These are phyloP conservation scores for Sinopyrophorus schimmeli DNA, from an alignment of 2,888 invertebrate genomes.

Conservation along the genomic window DNA sequence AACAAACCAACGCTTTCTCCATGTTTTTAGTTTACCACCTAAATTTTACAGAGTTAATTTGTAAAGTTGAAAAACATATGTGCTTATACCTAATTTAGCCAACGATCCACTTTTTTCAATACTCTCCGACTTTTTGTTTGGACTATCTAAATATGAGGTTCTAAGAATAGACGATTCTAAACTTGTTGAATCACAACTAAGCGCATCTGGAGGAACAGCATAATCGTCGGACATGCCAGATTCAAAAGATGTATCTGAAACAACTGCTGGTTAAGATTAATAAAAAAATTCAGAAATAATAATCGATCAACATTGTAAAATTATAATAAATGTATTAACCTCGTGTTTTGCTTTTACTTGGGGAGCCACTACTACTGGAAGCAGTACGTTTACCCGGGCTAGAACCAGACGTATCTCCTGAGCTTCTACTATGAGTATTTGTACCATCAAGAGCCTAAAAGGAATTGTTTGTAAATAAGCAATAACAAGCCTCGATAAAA, in stretches of 20 bases:
- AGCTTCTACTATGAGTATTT: slow-evolving; percentile 79
- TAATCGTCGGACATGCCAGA: slow-evolving; percentile 96
- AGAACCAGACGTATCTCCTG: slow-evolving; percentile 82
- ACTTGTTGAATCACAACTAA: slow-evolving; percentile 77
- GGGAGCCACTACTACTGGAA: slow-evolving; percentile 75
- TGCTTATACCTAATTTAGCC: slow-evolving; percentile 55
- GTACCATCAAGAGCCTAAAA: slow-evolving; percentile 52
- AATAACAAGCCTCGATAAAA: not conserved
- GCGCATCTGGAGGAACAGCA: slow-evolving; percentile 93
- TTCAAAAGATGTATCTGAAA: slow-evolving; percentile 86
- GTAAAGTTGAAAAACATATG: too few species aligned
- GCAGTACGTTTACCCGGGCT: slow-evolving; percentile 76
- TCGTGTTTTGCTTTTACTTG: slow-evolving; percentile 78
- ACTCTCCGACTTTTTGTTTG: slow-evolving; percentile 68
- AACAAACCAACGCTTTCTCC: slow-evolving; percentile 96
- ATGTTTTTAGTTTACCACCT: slow-evolving; percentile 94
- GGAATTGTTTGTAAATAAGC: too few species aligned
- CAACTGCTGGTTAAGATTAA: slow-evolving; percentile 55
- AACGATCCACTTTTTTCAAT: slow-evolving; percentile 71
- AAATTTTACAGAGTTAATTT: not conserved
- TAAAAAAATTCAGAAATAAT: slow-evolving; percentile 35
- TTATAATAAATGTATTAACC: slow-evolving; percentile 59
- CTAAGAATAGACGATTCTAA: slow-evolving; percentile 75
- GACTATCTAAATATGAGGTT: slow-evolving; percentile 62
- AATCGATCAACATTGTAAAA: slow-evolving; percentile 23